phyloP scores from a whole-genome alignment of 2,888 invertebrate genomes.

The Tinea semifulvella region DNA sequence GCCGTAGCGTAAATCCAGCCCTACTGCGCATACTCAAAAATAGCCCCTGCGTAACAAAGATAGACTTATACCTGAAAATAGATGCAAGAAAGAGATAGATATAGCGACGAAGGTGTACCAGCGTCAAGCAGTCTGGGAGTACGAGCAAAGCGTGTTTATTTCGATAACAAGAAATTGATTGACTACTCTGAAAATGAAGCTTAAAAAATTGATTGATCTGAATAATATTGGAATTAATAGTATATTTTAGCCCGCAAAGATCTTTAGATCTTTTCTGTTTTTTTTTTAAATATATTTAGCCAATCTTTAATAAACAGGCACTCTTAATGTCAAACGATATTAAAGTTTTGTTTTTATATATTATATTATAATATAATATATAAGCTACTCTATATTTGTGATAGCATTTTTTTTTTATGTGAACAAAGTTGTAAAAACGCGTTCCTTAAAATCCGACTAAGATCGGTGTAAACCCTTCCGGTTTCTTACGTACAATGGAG shows the following conservation, averaged over 20 bases:
- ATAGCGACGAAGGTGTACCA: conserved; percentile 44
- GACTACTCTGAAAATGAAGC: background rate
- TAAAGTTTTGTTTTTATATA: too few species aligned
- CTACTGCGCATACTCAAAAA: conserved; percentile 53
- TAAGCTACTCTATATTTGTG: too few species aligned
- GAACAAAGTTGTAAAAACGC: too few species aligned
- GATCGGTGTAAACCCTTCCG: too few species aligned
- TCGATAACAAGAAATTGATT: conserved; percentile 8
- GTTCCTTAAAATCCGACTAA: too few species aligned
- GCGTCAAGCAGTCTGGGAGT: conserved; percentile 61
- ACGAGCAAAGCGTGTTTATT: conserved; percentile 8
- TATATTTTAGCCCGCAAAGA: background rate
- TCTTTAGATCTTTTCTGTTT: too few species aligned
- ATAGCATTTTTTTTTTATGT: too few species aligned
- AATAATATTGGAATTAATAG: background rate
- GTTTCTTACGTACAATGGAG: too few species aligned
- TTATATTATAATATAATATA: too few species aligned
- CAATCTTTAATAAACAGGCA: too few species aligned
- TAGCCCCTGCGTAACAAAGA: conserved; percentile 39
- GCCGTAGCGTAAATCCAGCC: conserved; percentile 24
- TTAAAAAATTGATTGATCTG: background rate
- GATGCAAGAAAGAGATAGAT: conserved; percentile 34
- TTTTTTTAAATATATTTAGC: too few species aligned
- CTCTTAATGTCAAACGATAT: too few species aligned
- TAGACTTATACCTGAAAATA: conserved; percentile 39